Evolutionary conservation across 2,797 vertebrate genomes (phyloP).

Genomic region (Coregonus sp.): DNA sequence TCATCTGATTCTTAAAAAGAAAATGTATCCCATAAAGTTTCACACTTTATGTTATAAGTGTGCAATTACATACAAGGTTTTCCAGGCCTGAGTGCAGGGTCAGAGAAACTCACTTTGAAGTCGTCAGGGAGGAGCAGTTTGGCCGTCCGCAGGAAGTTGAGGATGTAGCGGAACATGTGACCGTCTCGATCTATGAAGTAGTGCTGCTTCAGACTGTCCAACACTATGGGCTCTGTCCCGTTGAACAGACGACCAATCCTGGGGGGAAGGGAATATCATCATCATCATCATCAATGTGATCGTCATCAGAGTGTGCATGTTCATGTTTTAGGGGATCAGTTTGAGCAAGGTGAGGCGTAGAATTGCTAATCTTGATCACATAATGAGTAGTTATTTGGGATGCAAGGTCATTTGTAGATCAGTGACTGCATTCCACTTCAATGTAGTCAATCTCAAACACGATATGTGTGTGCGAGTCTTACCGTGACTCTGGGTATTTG

Average conservation of each 20-base stretch:
- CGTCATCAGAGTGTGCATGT: not conserved
- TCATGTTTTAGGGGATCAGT: not conserved
- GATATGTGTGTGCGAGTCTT: constrained; percentile 48
- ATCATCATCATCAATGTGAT: not conserved
- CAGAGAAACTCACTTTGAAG: constrained; percentile 88
- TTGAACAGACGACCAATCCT: constrained; percentile 96
- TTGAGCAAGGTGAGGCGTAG: not conserved
- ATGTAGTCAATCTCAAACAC: not conserved
- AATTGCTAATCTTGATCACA: not conserved
- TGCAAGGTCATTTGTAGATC: constrained; percentile 6
- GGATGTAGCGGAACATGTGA: constrained; percentile 98
- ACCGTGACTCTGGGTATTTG: constrained; percentile 96
- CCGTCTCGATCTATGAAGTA: constrained; percentile 98
- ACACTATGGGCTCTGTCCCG: constrained; percentile 95
- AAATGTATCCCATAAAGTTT: not conserved
- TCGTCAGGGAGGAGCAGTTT: constrained; percentile 95
- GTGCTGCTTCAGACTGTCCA: constrained; percentile 97
- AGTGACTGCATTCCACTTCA: not conserved
- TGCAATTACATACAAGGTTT: not conserved
- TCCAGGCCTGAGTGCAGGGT: not conserved
- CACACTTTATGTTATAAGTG: not conserved
- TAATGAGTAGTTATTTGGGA: not conserved
- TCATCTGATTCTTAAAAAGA: not conserved
- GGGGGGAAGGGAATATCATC: constrained; percentile 11
- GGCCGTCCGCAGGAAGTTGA: constrained; percentile 95